Evolutionary conservation across 2,888 invertebrate genomes (phyloP), one percentile per base, ranked within the genome.

Genomic region (Lymantria dispar): DNA sequence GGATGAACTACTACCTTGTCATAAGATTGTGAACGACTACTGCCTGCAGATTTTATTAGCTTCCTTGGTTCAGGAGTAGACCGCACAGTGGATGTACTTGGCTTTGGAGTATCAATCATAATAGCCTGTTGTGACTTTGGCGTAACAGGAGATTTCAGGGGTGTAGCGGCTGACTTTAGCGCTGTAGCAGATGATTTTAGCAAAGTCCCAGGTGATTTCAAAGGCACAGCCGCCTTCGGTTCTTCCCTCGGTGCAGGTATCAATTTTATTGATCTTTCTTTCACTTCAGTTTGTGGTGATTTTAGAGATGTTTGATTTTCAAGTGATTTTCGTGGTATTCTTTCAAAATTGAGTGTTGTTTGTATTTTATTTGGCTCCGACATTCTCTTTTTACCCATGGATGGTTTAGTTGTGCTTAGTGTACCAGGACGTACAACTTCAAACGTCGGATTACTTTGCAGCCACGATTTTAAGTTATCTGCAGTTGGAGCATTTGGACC

Each of bases 401-500:
- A 83, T 1, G 87, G 89, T 69, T 79, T 88, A 43, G 81, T 85
- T 37, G 92, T 86, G 65, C 90, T 91, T 0, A 87, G 68, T 33
- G 92, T 92, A n/a, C 93, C 94, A 0, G 95, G 94, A 55, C 94
- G 92, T 7, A 97, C 94, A 0, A 97, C 96, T 91, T 98, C 97
- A 81, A 94, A 98, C 0, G 96, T 95, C 2, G 97, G 98, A 91
- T 98, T 96, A 64, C 95, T 95, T 75, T 95, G 94, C 9, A 98
- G 88, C 97, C 97, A 98, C 22, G 94, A 92, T 70, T 95, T 95
- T 36, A 98, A 90, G 74, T 95, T 96, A 15, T 94, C 93, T 36
- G 95, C 94, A 8, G 95, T 95, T 0, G 98, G 98, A 38, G 98
- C 98, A 75, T 94, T 95, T n/a, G 93, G 92, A 9, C 97, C 98